Evolutionary conservation across 1,140 invertebrate species (phyloP).

Genomic region (Solenopsis invicta): DNA sequence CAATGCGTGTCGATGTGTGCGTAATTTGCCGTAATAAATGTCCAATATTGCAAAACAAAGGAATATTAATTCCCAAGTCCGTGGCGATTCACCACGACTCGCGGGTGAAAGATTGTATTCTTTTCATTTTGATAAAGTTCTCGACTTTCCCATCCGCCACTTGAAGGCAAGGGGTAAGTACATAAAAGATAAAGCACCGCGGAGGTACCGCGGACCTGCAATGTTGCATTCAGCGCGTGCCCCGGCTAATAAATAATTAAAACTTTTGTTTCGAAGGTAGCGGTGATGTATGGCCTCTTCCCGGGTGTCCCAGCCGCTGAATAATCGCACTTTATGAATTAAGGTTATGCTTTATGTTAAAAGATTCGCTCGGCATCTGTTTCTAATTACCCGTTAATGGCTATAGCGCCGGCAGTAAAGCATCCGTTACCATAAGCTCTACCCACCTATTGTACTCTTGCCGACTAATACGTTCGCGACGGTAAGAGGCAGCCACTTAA

Average conservation of each 20-base stretch:
- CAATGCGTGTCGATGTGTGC: not conserved
- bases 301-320: slow-evolving; percentile 82
- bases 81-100: slow-evolving; percentile 45
- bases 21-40: slow-evolving; percentile 22
- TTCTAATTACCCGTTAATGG: slow-evolving; percentile 88
- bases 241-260: slow-evolving; percentile 87
- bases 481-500: slow-evolving; percentile 47
- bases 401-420: slow-evolving; percentile 83
- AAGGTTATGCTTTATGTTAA: slow-evolving; percentile 87
- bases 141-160: slow-evolving; percentile 50
- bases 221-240: slow-evolving; percentile 83
- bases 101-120: slow-evolving; percentile 53
- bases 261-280: slow-evolving; percentile 87
- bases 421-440: slow-evolving; percentile 85
- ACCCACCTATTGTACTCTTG: slow-evolving; percentile 66
- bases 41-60: slow-evolving; percentile 32
- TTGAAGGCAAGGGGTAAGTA: slow-evolving; percentile 66
- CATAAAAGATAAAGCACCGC: slow-evolving; percentile 63
- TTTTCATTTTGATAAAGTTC: slow-evolving; percentile 68
- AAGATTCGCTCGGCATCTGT: slow-evolving; percentile 87
- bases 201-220: slow-evolving; percentile 60
- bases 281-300: slow-evolving; percentile 84
- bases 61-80: slow-evolving; percentile 53
- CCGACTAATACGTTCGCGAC: slow-evolving; percentile 59
- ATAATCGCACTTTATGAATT: slow-evolving; percentile 87